Evolutionary conservation across 2,888 invertebrate genomes (phyloP).

Genomic region (Hydrotaea cyrtoneurina): DNA sequence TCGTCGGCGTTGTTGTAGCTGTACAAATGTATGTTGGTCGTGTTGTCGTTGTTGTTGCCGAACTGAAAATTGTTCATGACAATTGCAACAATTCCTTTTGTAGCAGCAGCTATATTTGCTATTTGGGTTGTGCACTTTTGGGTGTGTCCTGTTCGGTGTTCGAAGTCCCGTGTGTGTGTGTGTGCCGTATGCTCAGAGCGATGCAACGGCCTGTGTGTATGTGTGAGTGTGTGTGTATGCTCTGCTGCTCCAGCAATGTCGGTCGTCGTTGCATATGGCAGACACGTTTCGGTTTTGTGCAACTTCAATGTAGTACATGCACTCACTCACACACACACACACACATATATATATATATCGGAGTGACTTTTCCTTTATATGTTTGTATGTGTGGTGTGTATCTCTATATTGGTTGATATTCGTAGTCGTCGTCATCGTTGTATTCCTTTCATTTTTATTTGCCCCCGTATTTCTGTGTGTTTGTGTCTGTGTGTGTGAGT

Average conservation of each 20-base stretch:
- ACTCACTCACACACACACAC: not conserved
- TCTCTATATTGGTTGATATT: slow-evolving; percentile 31
- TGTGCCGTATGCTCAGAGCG: slow-evolving; percentile 32
- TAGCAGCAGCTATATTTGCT: slow-evolving; percentile 33
- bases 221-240: not conserved
- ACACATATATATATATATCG: not conserved
- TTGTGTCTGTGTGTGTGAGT: not conserved
- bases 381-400: not conserved
- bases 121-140: slow-evolving; percentile 65
- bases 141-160: slow-evolving; percentile 66
- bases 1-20: not conserved
- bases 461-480: slow-evolving; percentile 17
- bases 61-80: slow-evolving; percentile 54
- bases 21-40: not conserved
- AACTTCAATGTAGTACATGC: slow-evolving; percentile 32
- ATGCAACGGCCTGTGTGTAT: not conserved
- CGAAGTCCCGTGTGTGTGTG: slow-evolving; percentile 16
- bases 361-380: slow-evolving; percentile 24
- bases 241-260: not conserved
- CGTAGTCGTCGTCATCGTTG: slow-evolving; percentile 8
- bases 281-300: slow-evolving; percentile 54
- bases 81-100: slow-evolving; percentile 55
- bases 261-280: slow-evolving; percentile 51
- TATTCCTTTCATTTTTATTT: slow-evolving; percentile 36
- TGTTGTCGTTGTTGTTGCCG: slow-evolving; percentile 38